Base-by-base conservation (phyloP, 2,797 vertebrate species). In the Pangasius sanitwongsei region DNA sequence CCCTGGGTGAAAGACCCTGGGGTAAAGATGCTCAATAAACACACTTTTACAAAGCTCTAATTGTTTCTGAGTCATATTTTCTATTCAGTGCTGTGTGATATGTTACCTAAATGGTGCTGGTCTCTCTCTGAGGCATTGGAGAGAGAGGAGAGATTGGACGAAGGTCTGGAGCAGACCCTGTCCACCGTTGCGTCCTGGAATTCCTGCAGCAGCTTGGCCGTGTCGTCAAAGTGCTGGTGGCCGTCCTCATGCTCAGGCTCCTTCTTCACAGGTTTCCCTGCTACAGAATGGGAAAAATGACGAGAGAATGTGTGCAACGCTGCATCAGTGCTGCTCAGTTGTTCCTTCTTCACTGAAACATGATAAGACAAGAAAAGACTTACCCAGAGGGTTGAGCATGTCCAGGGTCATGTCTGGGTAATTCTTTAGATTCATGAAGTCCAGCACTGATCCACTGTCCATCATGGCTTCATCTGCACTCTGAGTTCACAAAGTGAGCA, bases 101-200 rank as follows among this genome's bases (percentile, higher is more conserved):
- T n/a, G 28, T 69, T 94, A 96, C 98, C 98, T 90, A 98, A 95
- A 93, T 98, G 98, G 89, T 98, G 98, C 70, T 98, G 98, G 90
- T 99, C 98, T 92, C 98, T 96, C 93, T 99, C 98, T 0, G 98
- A 99, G 37, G 97, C 91, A 75, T 98, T 99, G 88, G 98, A 99
- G 87, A 99, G 96, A 6, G 98, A 99, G 87, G 98, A 99, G 92
- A 99, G 94, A 92, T 99, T 99, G 87, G 98, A 99, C 0, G 98
- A 98, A 0, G 98, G 98, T 89, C 97, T 97, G 78, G 98, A 99
- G 90, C 98, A 97, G 2, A 98, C 97, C 53, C 98, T 93, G 86
- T 99, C 98, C 0, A 96, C 97, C 91, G 99, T 98, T 4, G 96
- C 97, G 67, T 99, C 98, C 74, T 99, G 98, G 91, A 99, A 97